Percentiles rank a stretch among this genome's conserved stretches.
These are phyloP conservation scores for Trichomycterus rosablanca DNA, from an alignment of 2,113 vertebrate species.

Conservation along the genomic window DNA sequence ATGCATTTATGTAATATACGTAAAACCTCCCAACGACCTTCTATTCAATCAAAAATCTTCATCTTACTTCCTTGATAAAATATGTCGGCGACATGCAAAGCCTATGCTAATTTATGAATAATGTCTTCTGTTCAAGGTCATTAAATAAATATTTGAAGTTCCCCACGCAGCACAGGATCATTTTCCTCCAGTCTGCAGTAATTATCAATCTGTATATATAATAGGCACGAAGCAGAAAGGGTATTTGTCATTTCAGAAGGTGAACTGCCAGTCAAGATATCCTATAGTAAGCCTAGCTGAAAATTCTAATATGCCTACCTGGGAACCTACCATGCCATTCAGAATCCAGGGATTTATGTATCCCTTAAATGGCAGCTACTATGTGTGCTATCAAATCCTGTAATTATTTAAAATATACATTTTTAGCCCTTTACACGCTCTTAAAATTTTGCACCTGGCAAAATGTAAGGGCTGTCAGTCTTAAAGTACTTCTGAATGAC, in stretches of 20 bases:
- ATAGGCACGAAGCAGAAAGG: slow-evolving; percentile 62
- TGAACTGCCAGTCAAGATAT: slow-evolving; percentile 66
- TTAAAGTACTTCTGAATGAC: too few relatives aligned
- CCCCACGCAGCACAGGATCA: slow-evolving; percentile 54
- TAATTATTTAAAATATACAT: background rate
- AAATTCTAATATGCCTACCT: too few relatives aligned
- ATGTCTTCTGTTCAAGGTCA: slow-evolving; percentile 29
- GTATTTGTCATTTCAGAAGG: slow-evolving; percentile 55
- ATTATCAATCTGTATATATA: slow-evolving; percentile 68
- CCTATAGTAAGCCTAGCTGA: slow-evolving; percentile 23
- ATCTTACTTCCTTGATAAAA: background rate
- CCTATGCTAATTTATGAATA: slow-evolving; percentile 8
- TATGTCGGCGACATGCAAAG: slow-evolving; percentile 2
- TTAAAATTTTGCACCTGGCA: too few relatives aligned
- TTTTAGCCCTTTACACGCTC: background rate
- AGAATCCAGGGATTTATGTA: background rate
- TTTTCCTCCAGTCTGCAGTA: slow-evolving; percentile 53
- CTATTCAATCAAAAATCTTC: background rate
- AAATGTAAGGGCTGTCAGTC: too few relatives aligned
- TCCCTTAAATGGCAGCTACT: background rate
- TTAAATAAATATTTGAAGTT: slow-evolving; percentile 54
- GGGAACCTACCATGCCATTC: background rate
- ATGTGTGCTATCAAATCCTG: background rate
- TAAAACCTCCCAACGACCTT: too few relatives aligned
- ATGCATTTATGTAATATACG: background rate